Evolutionary conservation across 2,888 invertebrate genomes (phyloP), one percentile per base, ranked within the genome.

Genomic region (Platyscelio sp.): DNA sequence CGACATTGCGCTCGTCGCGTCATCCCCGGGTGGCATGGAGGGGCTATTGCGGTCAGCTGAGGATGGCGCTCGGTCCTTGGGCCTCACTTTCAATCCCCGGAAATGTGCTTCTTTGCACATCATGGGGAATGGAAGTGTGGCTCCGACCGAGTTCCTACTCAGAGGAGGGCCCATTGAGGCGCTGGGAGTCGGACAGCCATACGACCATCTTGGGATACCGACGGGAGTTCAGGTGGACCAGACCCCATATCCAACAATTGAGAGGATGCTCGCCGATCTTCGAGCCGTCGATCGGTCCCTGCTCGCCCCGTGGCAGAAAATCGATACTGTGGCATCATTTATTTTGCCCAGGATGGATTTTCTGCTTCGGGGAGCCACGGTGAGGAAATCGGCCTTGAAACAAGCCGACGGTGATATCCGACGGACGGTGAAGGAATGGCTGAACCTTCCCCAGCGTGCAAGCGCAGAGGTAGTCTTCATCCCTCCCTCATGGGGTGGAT

Each of bases 391-490:
- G 1, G 74, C 86, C 0, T 74, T 92, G 6, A 84, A 27, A 6
- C 49, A 29, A 18, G 87, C 88, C n/a, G 92, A 92, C 78, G 85
- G 74, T 5, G 26, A 38, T 0, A 61, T 91, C 15, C 90, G 88
- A 51, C 83, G 56, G 43, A 13, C 70, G 5, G 87, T 83, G 0
- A 91, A 92, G 49, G 7, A 15, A 0, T 92, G 91, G 91, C 54
- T 92, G 27, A 80, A 89, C 75, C 89, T 93, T 1, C 91, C 92
- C 1, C 90, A 90, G 74, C 58, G 92, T 1, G 91, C 91, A 3
- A 91, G 90, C 56, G 84, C 90, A 6, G 92, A 92, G 72, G 1
- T 90, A 0, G 84, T 92, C 3, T 89, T 80, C 79, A 60, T 91
- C 4, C 87, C 87, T 0, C 80, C 88, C 0, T 70, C 56, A 0